A percentile compares a stretch with the other conserved stretches of the same genome.
Conservation (phyloP, 2,797 vertebrate species). For the Enteromius afrohamiltoni region DNA sequence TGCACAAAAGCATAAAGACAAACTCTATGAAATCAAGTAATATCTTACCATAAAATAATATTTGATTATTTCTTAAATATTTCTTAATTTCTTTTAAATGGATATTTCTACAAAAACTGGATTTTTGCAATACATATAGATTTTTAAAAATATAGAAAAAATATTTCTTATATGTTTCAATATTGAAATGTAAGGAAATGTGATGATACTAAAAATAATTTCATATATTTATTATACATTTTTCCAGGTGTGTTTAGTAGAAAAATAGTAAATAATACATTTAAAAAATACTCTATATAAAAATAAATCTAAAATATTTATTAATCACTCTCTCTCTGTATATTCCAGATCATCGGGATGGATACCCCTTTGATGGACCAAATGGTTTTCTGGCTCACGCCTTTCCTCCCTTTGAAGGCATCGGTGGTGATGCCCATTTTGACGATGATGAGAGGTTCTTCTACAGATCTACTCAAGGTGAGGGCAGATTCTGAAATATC, state of each 20-base stretch:
- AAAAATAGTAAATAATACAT: background rate
- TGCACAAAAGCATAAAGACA: background rate
- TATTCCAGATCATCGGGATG: slow-evolving; percentile 59
- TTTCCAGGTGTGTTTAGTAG: background rate
- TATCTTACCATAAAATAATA: background rate
- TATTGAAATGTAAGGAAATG: background rate
- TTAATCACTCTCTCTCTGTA: background rate
- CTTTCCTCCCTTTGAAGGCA: slow-evolving; percentile 55
- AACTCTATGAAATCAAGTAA: background rate
- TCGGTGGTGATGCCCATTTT: slow-evolving; percentile 68
- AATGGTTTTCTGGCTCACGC: slow-evolving; percentile 65
- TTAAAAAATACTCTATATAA: background rate
- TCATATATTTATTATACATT: background rate
- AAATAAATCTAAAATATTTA: background rate
- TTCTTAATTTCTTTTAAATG: background rate
- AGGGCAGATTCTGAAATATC: background rate
- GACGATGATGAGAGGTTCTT: slow-evolving; percentile 65
- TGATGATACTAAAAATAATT: background rate
- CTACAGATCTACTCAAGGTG: slow-evolving; percentile 51
- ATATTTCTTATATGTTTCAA: background rate
- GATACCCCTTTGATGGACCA: slow-evolving; percentile 63
- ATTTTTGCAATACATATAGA: background rate
- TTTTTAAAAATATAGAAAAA: too few relatives aligned
- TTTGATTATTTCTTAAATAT: background rate
- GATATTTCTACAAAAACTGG: background rate